Evolutionary conservation across 1,140 invertebrate species (phyloP).

Genomic region (Rhagoletis zephyria): DNA sequence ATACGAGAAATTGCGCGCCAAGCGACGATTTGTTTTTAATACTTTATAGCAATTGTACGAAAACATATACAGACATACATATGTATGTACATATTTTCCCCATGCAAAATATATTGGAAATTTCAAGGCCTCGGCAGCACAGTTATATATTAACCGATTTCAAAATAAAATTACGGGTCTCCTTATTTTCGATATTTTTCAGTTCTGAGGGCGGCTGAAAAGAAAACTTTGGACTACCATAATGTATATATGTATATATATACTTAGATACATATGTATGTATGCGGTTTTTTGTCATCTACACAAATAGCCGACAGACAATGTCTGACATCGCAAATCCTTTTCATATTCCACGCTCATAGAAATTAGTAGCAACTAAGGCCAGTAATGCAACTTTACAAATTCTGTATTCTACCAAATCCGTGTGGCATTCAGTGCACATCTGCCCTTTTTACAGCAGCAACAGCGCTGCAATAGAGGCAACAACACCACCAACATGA

Average conservation of each 20-base stretch:
- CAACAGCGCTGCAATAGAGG: background rate
- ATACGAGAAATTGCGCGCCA: too few species aligned
- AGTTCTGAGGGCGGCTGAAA: too few species aligned
- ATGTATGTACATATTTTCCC: too few species aligned
- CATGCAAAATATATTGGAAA: too few species aligned
- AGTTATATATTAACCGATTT: too few species aligned
- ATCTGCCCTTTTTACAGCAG: background rate
- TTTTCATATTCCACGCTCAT: constrained; percentile 6
- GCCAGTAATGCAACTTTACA: constrained; percentile 1
- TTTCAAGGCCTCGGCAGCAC: too few species aligned
- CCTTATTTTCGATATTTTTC: too few species aligned
- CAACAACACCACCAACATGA: background rate
- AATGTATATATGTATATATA: background rate
- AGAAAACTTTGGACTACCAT: too few species aligned
- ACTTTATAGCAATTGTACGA: too few species aligned
- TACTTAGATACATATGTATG: background rate
- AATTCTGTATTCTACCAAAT: background rate
- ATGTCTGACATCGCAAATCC: background rate
- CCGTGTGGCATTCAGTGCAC: background rate
- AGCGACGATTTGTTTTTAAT: too few species aligned
- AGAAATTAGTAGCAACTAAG: constrained; percentile 21
- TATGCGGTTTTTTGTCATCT: background rate
- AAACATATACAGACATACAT: too few species aligned
- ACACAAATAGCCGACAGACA: background rate
- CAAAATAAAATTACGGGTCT: too few species aligned